Conservation (phyloP, 2,797 vertebrate species). For the Mareca penelope region DNA sequence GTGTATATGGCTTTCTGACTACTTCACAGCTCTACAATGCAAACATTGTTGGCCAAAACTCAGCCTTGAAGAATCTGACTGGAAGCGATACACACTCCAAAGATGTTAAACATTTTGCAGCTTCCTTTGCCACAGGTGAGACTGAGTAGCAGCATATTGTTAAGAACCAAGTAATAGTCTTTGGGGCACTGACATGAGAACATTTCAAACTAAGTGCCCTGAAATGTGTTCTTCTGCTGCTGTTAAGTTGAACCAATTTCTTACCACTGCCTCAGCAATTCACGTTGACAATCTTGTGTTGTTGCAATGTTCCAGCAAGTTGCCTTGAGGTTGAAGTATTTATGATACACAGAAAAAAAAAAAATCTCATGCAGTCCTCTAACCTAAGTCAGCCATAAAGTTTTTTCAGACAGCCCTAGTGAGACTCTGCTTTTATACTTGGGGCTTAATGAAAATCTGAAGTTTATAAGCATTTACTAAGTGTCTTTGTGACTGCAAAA, state of each 20-base stretch:
- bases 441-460: not conserved
- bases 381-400: not conserved
- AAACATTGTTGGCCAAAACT: not conserved
- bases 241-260: not conserved
- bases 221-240: not conserved
- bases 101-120: not conserved
- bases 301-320: not conserved
- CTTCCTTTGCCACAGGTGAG: not conserved
- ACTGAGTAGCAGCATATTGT: not conserved
- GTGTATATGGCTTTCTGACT: not conserved
- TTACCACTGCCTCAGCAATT: not conserved
- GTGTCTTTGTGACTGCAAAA: not conserved
- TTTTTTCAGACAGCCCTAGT: not conserved
- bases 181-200: not conserved
- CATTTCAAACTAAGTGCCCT: not conserved
- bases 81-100: not conserved
- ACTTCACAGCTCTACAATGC: not conserved
- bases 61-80: not conserved
- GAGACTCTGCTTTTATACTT: not conserved
- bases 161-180: not conserved
- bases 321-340: not conserved
- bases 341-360: not conserved
- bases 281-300: not conserved
- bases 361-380: accelerated
- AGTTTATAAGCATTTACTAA: not conserved